phyloP scores from a whole-genome alignment of 2,888 invertebrate genomes.

The Epistrophe grossulariae region DNA sequence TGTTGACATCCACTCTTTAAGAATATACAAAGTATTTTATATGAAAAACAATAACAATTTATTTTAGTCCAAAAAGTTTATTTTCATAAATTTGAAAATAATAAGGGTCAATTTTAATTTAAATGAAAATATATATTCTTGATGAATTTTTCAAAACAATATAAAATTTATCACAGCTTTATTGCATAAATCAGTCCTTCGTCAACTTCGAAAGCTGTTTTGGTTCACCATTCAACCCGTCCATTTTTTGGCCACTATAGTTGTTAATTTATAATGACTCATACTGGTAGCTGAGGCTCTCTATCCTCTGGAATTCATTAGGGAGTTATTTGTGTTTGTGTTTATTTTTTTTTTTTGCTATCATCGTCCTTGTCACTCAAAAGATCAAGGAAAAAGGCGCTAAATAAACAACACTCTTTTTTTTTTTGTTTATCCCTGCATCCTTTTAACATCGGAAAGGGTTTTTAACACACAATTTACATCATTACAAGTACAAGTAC shows the following conservation, averaged over 20 bases:
- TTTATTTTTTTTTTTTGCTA: not conserved
- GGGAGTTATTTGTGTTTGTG: not conserved
- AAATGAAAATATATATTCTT: not conserved
- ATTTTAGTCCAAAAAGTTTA: no score
- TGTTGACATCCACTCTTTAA: no score
- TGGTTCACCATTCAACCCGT: not conserved
- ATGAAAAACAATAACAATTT: no score
- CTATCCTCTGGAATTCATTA: not conserved
- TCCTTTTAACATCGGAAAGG: constrained; percentile 5
- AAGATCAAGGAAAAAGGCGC: constrained; percentile 14
- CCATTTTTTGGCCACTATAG: not conserved
- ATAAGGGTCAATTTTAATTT: not conserved
- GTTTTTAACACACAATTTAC: constrained; percentile 27
- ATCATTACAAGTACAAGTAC: constrained; percentile 7
- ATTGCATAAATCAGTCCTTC: constrained; percentile 1
- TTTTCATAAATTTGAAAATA: not conserved
- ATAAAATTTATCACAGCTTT: constrained; percentile 1
- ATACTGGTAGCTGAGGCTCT: not conserved
- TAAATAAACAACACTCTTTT: constrained; percentile 22
- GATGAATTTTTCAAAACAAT: not conserved
- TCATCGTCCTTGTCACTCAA: constrained; percentile 22
- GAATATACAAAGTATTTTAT: no score
- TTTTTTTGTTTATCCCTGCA: not conserved
- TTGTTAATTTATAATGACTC: constrained; percentile 15
- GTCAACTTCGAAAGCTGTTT: not conserved